These are phyloP conservation scores for Helicoverpa armigera DNA, from an alignment of 1,140 invertebrate genomes.

Conservation along the genomic window DNA sequence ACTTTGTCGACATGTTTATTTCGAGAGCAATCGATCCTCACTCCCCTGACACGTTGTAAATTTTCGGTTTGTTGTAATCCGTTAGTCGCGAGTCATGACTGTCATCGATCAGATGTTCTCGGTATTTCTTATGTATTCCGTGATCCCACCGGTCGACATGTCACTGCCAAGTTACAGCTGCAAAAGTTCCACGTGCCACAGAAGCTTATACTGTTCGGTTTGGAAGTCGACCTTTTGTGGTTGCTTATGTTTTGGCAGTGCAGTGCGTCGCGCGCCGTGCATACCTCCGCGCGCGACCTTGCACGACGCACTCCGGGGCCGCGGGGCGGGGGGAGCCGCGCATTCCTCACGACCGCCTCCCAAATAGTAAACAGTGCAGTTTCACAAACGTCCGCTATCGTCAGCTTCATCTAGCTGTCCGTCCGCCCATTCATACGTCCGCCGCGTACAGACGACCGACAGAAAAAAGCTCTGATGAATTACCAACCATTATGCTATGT, in stretches of 20 bases:
- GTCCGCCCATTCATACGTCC: conserved; percentile 68
- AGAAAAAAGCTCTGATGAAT: conserved; percentile 63
- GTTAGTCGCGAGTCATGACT: background rate
- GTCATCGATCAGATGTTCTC: background rate
- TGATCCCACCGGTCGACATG: background rate
- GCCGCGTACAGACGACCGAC: conserved; percentile 51
- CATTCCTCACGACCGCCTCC: conserved; percentile 52
- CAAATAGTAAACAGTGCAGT: conserved; percentile 44
- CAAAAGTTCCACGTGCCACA: too few relatives aligned
- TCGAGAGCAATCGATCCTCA: conserved; percentile 37
- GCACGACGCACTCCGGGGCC: conserved; percentile 44
- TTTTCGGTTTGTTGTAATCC: conserved; percentile 16
- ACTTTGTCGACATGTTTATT: conserved; percentile 34
- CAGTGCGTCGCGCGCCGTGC: conserved; percentile 35
- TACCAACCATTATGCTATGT: conserved; percentile 61
- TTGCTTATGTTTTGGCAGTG: background rate
- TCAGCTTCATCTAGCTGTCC: conserved; percentile 52
- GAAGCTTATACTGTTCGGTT: background rate
- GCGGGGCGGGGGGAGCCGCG: background rate
- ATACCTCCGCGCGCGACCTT: conserved; percentile 56
- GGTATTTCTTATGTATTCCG: background rate
- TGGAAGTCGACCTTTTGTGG: background rate
- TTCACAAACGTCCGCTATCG: conserved; percentile 32
- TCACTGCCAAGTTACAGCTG: too few relatives aligned
- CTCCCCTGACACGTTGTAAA: conserved; percentile 33